These are phyloP conservation scores for Lepidurus couesii DNA, from an alignment of 1,140 invertebrate species.

Conservation along the genomic window DNA sequence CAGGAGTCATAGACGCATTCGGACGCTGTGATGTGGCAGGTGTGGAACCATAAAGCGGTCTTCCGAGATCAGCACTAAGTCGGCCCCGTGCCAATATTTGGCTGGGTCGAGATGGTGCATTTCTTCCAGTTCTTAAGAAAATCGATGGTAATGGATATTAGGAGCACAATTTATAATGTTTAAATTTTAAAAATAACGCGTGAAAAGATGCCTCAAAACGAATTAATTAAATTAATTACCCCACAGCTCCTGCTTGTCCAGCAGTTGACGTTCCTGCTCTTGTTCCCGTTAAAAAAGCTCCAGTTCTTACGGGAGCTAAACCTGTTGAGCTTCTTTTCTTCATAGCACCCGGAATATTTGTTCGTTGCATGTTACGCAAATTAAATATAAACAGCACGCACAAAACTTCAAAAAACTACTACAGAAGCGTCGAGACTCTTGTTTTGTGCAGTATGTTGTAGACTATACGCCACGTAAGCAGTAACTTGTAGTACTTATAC, in stretches of 20 bases:
- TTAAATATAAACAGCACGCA: too few species aligned
- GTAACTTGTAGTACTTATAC: too few species aligned
- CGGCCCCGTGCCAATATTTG: background rate
- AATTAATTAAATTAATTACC: background rate
- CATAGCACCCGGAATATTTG: background rate
- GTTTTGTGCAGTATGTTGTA: too few species aligned
- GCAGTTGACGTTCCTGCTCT: background rate
- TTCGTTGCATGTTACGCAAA: background rate
- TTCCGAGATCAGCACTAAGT: background rate
- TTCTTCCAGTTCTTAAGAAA: too few species aligned
- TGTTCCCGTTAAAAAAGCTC: background rate
- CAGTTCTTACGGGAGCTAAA: background rate
- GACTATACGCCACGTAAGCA: too few species aligned
- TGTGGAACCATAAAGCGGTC: background rate
- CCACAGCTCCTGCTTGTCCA: background rate
- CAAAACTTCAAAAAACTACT: too few species aligned
- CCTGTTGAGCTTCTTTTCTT: slow-evolving; percentile 4
- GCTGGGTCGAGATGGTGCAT: too few species aligned
- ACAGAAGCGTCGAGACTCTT: too few species aligned
- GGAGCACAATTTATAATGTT: too few species aligned
- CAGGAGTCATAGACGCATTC: background rate
- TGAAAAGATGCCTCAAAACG: too few species aligned
- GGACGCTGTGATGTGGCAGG: background rate
- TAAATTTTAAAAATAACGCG: too few species aligned
- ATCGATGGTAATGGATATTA: too few species aligned